A percentile compares a stretch with the other conserved stretches of the same genome.
Evolutionary conservation across 2,888 invertebrate genomes (phyloP).

Genomic region (Phoenoteleia sp.): DNA sequence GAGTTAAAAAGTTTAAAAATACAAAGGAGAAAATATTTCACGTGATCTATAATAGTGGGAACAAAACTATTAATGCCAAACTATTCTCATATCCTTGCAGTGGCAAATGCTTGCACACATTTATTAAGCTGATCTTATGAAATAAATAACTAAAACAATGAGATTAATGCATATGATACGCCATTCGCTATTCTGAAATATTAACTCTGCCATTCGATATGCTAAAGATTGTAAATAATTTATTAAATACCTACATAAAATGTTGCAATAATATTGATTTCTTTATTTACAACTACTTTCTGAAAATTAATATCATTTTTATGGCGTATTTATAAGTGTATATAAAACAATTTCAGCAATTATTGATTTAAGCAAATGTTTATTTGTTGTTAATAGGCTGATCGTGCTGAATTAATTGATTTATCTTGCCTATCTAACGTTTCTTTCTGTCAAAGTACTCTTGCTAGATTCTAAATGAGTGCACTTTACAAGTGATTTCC

Average conservation of each 20-base stretch:
- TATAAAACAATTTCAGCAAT: not conserved
- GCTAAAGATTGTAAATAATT: slow-evolving; percentile 16
- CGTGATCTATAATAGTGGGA: not conserved
- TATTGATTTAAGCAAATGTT: not conserved
- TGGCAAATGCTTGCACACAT: slow-evolving; percentile 9
- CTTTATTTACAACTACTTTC: not conserved
- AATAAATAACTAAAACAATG: slow-evolving; percentile 48
- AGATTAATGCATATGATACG: slow-evolving; percentile 51
- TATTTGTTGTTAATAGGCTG: not conserved
- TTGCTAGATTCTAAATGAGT: slow-evolving; percentile 7
- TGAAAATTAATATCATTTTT: slow-evolving; percentile 21
- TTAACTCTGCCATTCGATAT: not conserved
- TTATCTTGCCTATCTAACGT: not conserved
- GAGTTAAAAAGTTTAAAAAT: no score
- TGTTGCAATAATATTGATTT: not conserved
- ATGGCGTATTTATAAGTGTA: not conserved
- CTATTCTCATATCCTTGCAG: slow-evolving; percentile 46
- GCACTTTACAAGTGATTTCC: slow-evolving; percentile 31
- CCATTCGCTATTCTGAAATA: slow-evolving; percentile 1
- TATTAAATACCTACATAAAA: not conserved
- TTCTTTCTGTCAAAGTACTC: slow-evolving; percentile 2
- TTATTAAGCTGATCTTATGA: slow-evolving; percentile 11
- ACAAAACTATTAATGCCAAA: slow-evolving; percentile 51
- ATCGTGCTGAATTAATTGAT: not conserved
- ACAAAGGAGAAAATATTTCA: not conserved